These are phyloP conservation scores for Heterodera carotae DNA, from an alignment of 1,140 invertebrate genomes.

Conservation along the genomic window DNA sequence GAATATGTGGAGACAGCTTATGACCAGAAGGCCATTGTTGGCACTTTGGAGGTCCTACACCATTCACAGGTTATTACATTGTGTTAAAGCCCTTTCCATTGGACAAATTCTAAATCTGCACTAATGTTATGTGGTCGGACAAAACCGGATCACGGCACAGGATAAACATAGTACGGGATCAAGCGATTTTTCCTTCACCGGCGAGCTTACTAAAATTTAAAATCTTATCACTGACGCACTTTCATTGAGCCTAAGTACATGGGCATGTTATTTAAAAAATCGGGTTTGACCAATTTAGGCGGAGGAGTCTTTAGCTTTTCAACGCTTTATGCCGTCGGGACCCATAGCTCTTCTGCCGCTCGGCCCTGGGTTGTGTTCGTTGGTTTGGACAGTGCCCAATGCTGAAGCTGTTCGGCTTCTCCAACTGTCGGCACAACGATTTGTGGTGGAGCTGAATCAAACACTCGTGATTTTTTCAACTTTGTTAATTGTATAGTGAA, in stretches of 20 bases:
- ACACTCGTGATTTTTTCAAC: conserved; percentile 18
- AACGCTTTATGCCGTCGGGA: conserved; percentile 86
- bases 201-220: too few species aligned
- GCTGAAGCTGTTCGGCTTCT: conserved; percentile 76
- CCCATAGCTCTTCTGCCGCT: conserved; percentile 87
- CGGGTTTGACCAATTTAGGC: not conserved
- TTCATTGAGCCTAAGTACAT: too few species aligned
- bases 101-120: not conserved
- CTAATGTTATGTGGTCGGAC: too few species aligned
- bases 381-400: conserved; percentile 85
- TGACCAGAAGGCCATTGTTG: conserved; percentile 84
- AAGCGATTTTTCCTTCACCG: too few species aligned
- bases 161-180: too few species aligned
- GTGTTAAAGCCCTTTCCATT: not conserved
- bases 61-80: not conserved
- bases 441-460: conserved; percentile 85
- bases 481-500: too few species aligned
- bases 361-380: conserved; percentile 76
- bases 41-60: conserved; percentile 76
- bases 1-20: conserved; percentile 81
- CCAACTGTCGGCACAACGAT: conserved; percentile 75
- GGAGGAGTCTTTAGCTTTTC: conserved; percentile 84
- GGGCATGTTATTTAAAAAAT: too few species aligned
- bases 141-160: too few species aligned
- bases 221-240: too few species aligned